Evolutionary conservation across 2,888 invertebrate genomes (phyloP).

Genomic region (Diabrotica balteata): DNA sequence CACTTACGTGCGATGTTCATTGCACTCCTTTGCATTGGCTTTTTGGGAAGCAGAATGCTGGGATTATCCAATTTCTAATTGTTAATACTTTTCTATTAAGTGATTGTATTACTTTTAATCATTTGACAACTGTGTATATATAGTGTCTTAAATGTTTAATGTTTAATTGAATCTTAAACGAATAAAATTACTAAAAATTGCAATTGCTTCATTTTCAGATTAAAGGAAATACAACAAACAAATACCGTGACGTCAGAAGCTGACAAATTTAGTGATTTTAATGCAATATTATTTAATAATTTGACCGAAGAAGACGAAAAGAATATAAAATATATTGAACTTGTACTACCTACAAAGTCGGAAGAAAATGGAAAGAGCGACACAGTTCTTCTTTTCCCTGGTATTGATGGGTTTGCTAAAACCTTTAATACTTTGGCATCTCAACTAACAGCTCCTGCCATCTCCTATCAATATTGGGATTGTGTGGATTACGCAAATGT

Average conservation of each 20-base stretch:
- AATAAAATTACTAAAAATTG: too few species aligned
- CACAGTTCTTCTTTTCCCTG: constrained; percentile 70
- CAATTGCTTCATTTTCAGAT: constrained; percentile 48
- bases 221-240: constrained; percentile 56
- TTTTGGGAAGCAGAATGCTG: too few species aligned
- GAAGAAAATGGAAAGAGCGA: constrained; percentile 38
- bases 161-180: too few species aligned
- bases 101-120: neutral
- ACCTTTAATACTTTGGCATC: constrained; percentile 64
- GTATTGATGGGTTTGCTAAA: constrained; percentile 71
- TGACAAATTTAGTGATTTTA: too few species aligned
- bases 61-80: too few species aligned
- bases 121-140: neutral
- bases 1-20: too few species aligned
- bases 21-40: too few species aligned
- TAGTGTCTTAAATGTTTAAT: neutral
- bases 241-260: too few species aligned
- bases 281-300: too few species aligned
- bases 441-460: constrained; percentile 63
- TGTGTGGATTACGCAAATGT: constrained; percentile 60
- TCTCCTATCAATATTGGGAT: constrained; percentile 65
- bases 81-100: too few species aligned
- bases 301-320: constrained; percentile 63
- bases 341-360: constrained; percentile 14
- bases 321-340: constrained; percentile 1